Base-by-base conservation (phyloP, 2,113 vertebrate genomes). In the Aramus guarauna region DNA sequence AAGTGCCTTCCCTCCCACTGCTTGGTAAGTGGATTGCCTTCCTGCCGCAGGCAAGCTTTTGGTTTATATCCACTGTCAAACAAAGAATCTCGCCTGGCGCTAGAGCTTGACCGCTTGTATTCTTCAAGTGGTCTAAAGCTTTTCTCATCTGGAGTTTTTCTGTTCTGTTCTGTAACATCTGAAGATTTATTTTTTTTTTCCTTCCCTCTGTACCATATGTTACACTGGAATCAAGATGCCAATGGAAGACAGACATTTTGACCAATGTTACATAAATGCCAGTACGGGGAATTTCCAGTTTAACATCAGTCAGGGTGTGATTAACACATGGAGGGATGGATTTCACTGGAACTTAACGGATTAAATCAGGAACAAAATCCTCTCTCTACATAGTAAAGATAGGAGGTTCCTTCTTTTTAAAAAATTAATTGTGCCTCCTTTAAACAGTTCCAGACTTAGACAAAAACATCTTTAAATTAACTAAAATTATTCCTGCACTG, bases 131-230 rank as follows among this genome's bases (percentile, higher is more conserved):
- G 32, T 81, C 36, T 88, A 69, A 85, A 93, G 34, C 56, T 92
- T 89, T 86, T 88, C 58, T 91, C 91, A 82, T 89, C 66, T 60
- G 64, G 66, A 95, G 45, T 81, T 91, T 96, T 92, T 91, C 91
- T 30, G 17, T 67, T 93, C 80, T 85, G 32, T 68, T 90, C 45
- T 67, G 41, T 50, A 90, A 60, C 36, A 80, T 71, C 43, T 62
- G 85, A 95, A 85, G 39, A 67, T 41, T 18, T 45, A 39, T 63
- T 85, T 18, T 45, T 41, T 63, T 85, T 85, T 69, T 78, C 12
- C 67, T 50, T 77, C 23, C 8, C 34, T 81, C 45, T 68, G 10
- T 48, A 50, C 55, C 43, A 29, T 81, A 84, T 80, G 56, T 62
- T 77, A 80, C 18, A 24, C 20, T 68, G 58, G 78, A 93, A 77